Evolutionary conservation across 2,113 vertebrate species (phyloP).

Genomic region (Felis chaus): DNA sequence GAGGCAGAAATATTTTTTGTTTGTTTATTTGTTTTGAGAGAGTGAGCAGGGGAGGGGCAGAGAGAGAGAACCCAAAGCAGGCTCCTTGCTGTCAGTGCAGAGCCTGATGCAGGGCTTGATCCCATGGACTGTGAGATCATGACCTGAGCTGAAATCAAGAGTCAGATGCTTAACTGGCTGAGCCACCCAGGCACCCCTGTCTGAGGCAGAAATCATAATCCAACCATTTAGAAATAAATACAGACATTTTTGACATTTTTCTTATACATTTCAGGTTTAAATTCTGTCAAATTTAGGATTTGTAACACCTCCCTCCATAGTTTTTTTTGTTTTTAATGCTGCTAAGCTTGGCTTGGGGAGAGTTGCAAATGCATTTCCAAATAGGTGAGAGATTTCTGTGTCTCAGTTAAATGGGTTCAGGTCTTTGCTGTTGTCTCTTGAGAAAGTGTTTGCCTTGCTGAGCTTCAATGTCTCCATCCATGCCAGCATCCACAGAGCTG

Average conservation of each 20-base stretch:
- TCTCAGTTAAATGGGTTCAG: background rate
- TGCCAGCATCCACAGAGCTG: background rate
- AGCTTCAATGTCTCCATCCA: background rate
- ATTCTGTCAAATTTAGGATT: background rate
- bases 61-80: background rate
- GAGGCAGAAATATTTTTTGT: background rate
- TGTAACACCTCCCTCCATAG: background rate
- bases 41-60: background rate
- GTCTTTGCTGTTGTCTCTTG: background rate
- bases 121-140: background rate
- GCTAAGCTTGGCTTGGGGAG: background rate
- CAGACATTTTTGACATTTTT: background rate
- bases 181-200: background rate
- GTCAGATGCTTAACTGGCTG: background rate
- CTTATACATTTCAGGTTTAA: background rate
- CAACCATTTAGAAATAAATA: background rate
- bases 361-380: background rate
- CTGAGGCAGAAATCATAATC: slow-evolving; percentile 20
- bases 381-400: background rate
- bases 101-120: background rate
- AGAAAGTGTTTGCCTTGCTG: background rate
- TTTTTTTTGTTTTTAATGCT: background rate
- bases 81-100: background rate
- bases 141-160: background rate
- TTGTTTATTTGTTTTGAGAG: background rate